These are phyloP conservation scores for Colletes collaris DNA, from an alignment of 2,888 invertebrate genomes.

Conservation along the genomic window DNA sequence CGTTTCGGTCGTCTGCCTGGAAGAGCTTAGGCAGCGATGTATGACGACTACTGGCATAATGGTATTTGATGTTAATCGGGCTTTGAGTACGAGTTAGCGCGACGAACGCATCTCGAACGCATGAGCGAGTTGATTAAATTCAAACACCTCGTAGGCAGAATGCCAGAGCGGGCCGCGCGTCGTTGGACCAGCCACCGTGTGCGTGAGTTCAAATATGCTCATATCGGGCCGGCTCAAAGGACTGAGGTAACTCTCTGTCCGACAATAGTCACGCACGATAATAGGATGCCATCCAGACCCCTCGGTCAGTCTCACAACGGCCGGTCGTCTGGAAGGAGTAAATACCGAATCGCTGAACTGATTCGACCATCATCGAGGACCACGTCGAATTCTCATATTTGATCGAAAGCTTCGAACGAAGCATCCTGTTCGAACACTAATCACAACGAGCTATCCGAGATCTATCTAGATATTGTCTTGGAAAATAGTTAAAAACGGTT, in stretches of 20 bases:
- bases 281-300: constrained; percentile 76
- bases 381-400: constrained; percentile 26
- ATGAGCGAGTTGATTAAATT: constrained; percentile 82
- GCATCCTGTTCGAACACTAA: neutral
- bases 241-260: constrained; percentile 72
- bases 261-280: constrained; percentile 82
- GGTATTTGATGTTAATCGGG: constrained; percentile 81
- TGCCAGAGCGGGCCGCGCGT: constrained; percentile 73
- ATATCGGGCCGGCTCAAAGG: constrained; percentile 79
- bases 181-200: constrained; percentile 69
- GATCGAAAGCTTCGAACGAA: neutral
- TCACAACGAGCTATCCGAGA: neutral
- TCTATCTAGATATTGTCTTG: no score
- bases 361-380: constrained; percentile 24
- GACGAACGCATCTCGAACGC: constrained; percentile 76
- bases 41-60: constrained; percentile 67
- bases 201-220: constrained; percentile 81
- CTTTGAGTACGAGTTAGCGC: constrained; percentile 74
- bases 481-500: no score
- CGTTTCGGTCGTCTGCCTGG: neutral
- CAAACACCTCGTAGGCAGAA: constrained; percentile 81
- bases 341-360: constrained; percentile 67
- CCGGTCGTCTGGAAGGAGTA: constrained; percentile 75
- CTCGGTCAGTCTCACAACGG: constrained; percentile 58
- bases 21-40: constrained; percentile 26